Evolutionary conservation across 2,797 vertebrate species (phyloP).

Genomic region (Anguilla obscura): DNA sequence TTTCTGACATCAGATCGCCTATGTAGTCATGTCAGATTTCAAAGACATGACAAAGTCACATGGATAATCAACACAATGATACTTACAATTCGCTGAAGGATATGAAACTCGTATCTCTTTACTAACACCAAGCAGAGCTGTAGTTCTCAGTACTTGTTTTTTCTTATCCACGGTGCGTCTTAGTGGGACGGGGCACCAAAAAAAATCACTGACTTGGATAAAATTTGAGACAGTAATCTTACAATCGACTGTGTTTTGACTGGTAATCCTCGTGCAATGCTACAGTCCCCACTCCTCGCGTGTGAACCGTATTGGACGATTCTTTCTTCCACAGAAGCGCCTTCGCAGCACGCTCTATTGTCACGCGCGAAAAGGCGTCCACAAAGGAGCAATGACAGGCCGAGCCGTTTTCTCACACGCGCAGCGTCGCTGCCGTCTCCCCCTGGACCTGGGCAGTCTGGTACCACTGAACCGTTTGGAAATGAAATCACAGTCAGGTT

Average conservation of each 20-base stretch:
- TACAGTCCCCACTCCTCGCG: not conserved
- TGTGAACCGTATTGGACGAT: not conserved
- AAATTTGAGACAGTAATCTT: not conserved
- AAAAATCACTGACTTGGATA: not conserved
- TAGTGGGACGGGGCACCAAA: not conserved
- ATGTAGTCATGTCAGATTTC: not conserved
- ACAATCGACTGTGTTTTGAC: not conserved
- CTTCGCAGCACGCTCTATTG: slow-evolving; percentile 17
- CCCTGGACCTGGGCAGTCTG: not conserved
- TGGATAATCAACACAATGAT: too few species aligned
- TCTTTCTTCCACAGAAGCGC: not conserved
- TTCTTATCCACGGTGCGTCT: not conserved
- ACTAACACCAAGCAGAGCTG: not conserved
- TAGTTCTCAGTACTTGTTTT: not conserved
- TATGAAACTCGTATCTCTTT: not conserved
- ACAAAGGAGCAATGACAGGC: not conserved
- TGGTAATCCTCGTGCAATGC: not conserved
- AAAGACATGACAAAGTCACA: not conserved
- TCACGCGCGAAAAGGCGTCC: not conserved
- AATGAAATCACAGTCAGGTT: not conserved
- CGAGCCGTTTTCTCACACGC: not conserved
- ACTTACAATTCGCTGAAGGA: not conserved
- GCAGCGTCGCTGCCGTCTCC: not conserved
- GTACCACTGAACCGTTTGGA: not conserved
- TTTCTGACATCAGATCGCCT: not conserved